Base-by-base conservation (phyloP, 2,888 invertebrate genomes). In the Rhagonycha fulva region DNA sequence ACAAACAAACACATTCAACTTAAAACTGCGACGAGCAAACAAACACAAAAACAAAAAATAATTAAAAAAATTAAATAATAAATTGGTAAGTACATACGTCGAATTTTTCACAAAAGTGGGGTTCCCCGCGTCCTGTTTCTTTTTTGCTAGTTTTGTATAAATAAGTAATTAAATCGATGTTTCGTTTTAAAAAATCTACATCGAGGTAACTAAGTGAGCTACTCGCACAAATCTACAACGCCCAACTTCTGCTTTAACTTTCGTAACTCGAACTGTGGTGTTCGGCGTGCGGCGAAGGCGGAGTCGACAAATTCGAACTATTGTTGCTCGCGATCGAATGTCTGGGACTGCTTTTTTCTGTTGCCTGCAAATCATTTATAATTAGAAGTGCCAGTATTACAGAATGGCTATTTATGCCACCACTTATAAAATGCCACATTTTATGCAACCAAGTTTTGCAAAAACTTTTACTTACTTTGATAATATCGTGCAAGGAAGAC, bases 251-350 rank as follows among this genome's bases (percentile, higher is more conserved):
- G 12, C 19, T 68, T 89, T 91, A 91, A 85, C 92, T 92, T 86
- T 92, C 92, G 82, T 92, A 92, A 84, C 92, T 92, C 70, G 92
- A 92, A 83, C 92, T 92, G 83, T 90, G 90, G 83, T 91, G 92
- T 85, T 91, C 92, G 78, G 91, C 91, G 82, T 91, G 91, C 76
- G 92, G 92, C 84, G 92, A 92, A 68, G 93, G 93, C 70, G 93
- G 93, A 68, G 93, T 93, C 80, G 93, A 93, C 82, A 93, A 90
- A 87, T 93, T 93, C 83, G 93, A 93, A 88, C 93, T 93, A 86
- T 93, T 93, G 87, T 93, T 93, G 78, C 93, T 93, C 76, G 93
- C 93, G 84, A 93, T 91, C 75, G 93, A 94, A 86, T 93, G 93
- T 76, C 93, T 90, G 63, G 93, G 93, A 86, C 92, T 93, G 77